Conservation (phyloP, 2,113 vertebrate genomes). For the Atherinomorus stipes region DNA sequence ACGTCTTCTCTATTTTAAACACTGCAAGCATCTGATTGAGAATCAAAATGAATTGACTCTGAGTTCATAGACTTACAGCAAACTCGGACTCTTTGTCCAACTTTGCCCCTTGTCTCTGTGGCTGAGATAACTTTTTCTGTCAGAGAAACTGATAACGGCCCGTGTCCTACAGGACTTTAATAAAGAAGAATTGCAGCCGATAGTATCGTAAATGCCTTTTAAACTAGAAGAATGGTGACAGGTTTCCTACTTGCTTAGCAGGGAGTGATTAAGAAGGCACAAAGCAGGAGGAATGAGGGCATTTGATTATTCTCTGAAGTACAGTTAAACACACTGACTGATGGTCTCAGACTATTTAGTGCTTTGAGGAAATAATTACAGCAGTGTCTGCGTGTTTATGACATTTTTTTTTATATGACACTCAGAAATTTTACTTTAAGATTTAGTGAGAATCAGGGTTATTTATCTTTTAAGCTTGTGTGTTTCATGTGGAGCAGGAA, state of each 20-base stretch:
- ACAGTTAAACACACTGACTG: conserved; percentile 3
- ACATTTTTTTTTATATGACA: background rate
- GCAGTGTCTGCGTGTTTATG: background rate
- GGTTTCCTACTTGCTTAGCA: conserved; percentile 46
- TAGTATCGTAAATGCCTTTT: conserved; percentile 48
- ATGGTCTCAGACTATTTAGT: background rate
- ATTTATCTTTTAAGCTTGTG: background rate
- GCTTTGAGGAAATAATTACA: background rate
- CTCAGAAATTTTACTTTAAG: background rate
- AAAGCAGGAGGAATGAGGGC: background rate
- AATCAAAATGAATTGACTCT: background rate
- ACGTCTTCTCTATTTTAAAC: background rate
- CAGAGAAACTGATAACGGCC: conserved; percentile 54
- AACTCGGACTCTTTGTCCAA: background rate
- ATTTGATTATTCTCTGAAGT: conserved; percentile 10
- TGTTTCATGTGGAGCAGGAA: conserved; percentile 37
- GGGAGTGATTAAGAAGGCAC: conserved; percentile 7
- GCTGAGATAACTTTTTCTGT: conserved; percentile 44
- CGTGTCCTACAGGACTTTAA: conserved; percentile 61
- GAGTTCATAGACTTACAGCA: background rate
- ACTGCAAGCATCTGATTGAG: background rate
- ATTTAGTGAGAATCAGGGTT: background rate
- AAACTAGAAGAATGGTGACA: conserved; percentile 41
- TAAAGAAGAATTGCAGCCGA: conserved; percentile 47
- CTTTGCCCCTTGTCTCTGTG: conserved; percentile 20